phyloP scores from a whole-genome alignment of 2,888 invertebrate species.

The Xanthia icteritia region DNA sequence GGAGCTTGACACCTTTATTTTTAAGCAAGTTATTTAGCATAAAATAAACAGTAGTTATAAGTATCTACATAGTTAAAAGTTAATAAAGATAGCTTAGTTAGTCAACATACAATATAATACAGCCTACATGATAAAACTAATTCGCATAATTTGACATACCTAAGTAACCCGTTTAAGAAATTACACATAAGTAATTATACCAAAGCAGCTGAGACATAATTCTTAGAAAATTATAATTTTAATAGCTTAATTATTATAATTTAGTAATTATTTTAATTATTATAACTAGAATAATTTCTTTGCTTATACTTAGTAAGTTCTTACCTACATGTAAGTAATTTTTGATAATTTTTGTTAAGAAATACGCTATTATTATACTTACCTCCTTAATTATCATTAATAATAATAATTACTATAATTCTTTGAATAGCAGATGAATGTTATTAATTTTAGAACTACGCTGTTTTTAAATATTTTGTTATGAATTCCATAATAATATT shows the following conservation, averaged over 20 bases:
- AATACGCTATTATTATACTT: background rate
- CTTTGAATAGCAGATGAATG: background rate
- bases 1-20: background rate
- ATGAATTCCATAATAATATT: background rate
- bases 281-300: conserved; percentile 9
- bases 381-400: background rate
- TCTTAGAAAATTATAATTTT: conserved; percentile 25
- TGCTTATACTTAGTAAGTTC: background rate
- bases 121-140: background rate
- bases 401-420: background rate
- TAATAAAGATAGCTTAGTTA: background rate
- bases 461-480: background rate
- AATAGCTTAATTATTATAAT: conserved; percentile 36
- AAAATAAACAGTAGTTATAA: background rate
- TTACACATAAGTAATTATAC: conserved; percentile 11
- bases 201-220: conserved; percentile 15
- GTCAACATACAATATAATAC: background rate
- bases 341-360: background rate
- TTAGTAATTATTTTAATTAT: conserved; percentile 40
- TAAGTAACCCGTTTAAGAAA: conserved; percentile 11
- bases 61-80: background rate
- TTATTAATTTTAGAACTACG: background rate
- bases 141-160: conserved; percentile 20
- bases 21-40: background rate
- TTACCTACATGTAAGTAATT: background rate